phyloP scores from a whole-genome alignment of 2,888 invertebrate species.

The Helicoverpa assulta region DNA sequence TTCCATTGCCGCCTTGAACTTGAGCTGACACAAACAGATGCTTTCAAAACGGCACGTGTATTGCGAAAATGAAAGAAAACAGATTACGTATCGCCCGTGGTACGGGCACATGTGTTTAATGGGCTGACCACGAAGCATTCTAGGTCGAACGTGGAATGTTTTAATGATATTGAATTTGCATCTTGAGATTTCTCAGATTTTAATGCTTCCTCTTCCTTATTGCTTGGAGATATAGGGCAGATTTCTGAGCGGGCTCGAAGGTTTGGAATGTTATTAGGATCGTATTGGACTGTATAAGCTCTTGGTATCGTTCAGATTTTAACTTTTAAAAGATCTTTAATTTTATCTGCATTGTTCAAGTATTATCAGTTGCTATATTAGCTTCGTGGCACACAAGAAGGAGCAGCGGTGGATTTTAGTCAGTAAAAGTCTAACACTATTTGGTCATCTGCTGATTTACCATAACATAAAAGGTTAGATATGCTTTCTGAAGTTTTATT shows the following conservation, averaged over 20 bases:
- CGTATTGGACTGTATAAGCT: neutral
- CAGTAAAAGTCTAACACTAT: too few species aligned
- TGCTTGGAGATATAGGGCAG: slow-evolving; percentile 19
- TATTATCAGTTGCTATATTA: neutral
- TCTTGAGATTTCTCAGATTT: slow-evolving; percentile 41
- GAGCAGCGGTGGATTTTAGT: too few species aligned
- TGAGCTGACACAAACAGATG: slow-evolving; percentile 61
- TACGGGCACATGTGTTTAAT: slow-evolving; percentile 58
- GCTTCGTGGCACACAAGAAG: neutral
- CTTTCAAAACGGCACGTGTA: slow-evolving; percentile 68
- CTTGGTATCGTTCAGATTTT: neutral
- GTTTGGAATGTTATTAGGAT: neutral
- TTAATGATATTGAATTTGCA: slow-evolving; percentile 62
- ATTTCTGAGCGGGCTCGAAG: neutral
- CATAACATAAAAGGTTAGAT: too few species aligned
- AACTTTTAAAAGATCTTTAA: neutral
- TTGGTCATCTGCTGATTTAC: too few species aligned
- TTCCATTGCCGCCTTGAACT: slow-evolving; percentile 83
- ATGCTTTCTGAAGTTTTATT: neutral
- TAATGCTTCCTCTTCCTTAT: slow-evolving; percentile 60
- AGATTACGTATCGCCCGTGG: slow-evolving; percentile 36
- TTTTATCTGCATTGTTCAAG: neutral
- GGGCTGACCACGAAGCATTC: slow-evolving; percentile 59
- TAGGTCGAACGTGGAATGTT: slow-evolving; percentile 64
- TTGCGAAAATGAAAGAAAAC: slow-evolving; percentile 59